These are phyloP conservation scores for Tragelaphus strepsiceros DNA, from an alignment of 2,113 vertebrate species.

Conservation along the genomic window DNA sequence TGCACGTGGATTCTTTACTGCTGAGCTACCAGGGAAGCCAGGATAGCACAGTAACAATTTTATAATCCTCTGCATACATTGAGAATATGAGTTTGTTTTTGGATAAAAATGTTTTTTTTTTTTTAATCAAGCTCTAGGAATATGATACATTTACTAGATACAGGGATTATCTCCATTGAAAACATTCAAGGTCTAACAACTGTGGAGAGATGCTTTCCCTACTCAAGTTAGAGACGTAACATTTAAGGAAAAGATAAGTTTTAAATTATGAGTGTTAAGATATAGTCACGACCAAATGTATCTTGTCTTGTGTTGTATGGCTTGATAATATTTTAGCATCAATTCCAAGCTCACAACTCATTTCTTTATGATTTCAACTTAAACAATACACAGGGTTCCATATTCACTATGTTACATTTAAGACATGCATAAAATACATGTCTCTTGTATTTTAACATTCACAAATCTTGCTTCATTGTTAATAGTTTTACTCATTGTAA, in stretches of 20 bases:
- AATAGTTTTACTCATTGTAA: too few species aligned
- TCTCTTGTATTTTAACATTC: too few species aligned
- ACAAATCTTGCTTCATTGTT: too few species aligned
- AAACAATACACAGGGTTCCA: too few species aligned
- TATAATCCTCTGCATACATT: neutral
- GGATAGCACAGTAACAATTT: neutral
- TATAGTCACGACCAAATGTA: neutral
- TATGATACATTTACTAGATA: neutral
- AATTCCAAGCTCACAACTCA: too few species aligned
- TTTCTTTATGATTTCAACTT: too few species aligned
- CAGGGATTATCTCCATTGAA: neutral
- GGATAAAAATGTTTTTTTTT: neutral
- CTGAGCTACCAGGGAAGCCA: neutral
- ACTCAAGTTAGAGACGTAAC: neutral
- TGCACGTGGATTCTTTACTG: neutral
- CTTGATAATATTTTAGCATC: too few species aligned
- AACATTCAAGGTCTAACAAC: neutral
- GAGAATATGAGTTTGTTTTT: neutral
- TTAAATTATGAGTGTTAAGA: neutral
- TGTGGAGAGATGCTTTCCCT: neutral
- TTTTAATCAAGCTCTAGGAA: neutral
- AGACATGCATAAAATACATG: too few species aligned
- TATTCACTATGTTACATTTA: too few species aligned
- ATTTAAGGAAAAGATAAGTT: neutral
- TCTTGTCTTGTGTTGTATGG: too few species aligned